A percentile compares a stretch with the other conserved stretches of the same genome.
Conservation (phyloP, 1,140 invertebrate species). For the Hypothenemus hampei region DNA sequence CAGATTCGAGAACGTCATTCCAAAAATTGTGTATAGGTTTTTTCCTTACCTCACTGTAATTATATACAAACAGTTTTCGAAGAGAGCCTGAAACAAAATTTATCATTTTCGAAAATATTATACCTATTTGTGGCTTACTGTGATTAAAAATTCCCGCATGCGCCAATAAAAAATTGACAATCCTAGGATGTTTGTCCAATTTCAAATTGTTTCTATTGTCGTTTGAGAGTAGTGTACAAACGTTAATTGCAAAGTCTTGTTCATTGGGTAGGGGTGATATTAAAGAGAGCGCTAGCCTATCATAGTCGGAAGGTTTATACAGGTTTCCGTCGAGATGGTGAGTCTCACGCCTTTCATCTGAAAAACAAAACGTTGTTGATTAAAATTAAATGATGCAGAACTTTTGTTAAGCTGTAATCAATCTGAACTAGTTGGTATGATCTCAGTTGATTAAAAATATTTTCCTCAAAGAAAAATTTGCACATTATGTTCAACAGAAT, state of each 20-base stretch:
- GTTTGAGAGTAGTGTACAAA: constrained; percentile 91
- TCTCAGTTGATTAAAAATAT: no score
- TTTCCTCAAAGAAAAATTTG: no score
- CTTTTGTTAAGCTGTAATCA: no score
- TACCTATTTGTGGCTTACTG: constrained; percentile 53
- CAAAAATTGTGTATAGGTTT: constrained; percentile 73
- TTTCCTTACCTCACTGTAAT: constrained; percentile 64
- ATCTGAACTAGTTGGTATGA: no score
- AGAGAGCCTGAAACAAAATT: constrained; percentile 53
- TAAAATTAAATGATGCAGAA: no score
- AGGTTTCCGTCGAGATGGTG: constrained; percentile 66
- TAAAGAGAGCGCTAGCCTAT: constrained; percentile 82
- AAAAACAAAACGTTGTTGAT: constrained; percentile 4
- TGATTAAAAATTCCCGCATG: constrained; percentile 91
- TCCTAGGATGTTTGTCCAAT: constrained; percentile 73
- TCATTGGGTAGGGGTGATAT: constrained; percentile 95
- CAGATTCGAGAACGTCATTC: constrained; percentile 60
- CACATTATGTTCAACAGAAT: no score
- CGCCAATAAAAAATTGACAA: constrained; percentile 83
- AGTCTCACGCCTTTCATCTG: constrained; percentile 46
- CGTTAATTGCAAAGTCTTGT: constrained; percentile 96
- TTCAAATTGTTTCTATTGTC: constrained; percentile 86
- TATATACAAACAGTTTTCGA: constrained; percentile 66
- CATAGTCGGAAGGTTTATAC: constrained; percentile 76
- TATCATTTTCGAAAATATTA: no score